Conservation (phyloP, 2,888 invertebrate species). For the Acanthacorydalis orientalis region DNA sequence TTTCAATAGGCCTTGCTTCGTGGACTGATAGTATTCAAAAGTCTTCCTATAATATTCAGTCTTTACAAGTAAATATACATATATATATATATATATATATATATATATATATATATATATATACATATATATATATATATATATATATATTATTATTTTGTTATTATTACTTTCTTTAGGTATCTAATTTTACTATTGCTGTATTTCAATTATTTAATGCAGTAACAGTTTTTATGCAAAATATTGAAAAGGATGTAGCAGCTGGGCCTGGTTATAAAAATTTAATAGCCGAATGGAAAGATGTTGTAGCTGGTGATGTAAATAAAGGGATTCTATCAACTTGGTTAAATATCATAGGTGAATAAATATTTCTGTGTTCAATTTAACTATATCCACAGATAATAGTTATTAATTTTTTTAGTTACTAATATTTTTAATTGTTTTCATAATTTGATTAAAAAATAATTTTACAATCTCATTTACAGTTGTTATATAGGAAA, state of each 20-base stretch:
- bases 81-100: too few relatives aligned
- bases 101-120: too few relatives aligned
- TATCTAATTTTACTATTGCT: conserved; percentile 31
- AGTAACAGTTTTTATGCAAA: conserved; percentile 28
- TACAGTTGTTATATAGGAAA: neutral
- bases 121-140: conserved; percentile 16
- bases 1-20: conserved; percentile 49
- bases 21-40: conserved; percentile 40
- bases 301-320: conserved; percentile 53
- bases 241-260: conserved; percentile 20
- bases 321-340: conserved; percentile 32
- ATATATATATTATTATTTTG: conserved; percentile 27
- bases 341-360: conserved; percentile 31
- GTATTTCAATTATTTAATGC: conserved; percentile 34
- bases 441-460: too few relatives aligned
- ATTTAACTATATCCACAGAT: too few relatives aligned
- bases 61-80: neutral
- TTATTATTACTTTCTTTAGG: conserved; percentile 19
- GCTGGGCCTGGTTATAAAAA: conserved; percentile 21
- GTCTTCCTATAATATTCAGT: conserved; percentile 13
- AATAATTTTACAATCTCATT: neutral
- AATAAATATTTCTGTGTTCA: conserved; percentile 10
- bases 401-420: neutral
- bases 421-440: neutral
- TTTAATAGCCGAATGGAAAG: conserved; percentile 54